Evolutionary conservation across 2,113 vertebrate species (phyloP).

Genomic region (Saguinus imperator): DNA sequence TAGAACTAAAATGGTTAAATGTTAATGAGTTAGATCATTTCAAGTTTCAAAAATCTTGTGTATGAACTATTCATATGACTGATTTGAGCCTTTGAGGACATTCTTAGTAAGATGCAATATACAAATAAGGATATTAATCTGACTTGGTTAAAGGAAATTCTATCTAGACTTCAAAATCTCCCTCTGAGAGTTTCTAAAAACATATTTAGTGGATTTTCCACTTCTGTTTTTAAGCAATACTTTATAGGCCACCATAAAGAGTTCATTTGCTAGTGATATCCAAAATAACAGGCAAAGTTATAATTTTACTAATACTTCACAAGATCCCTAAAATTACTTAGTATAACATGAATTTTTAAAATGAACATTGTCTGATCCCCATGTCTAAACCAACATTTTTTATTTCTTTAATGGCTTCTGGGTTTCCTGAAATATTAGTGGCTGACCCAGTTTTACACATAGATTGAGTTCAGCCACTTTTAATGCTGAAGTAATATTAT

Average conservation of each 20-base stretch:
- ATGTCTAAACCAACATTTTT: constrained; percentile 57
- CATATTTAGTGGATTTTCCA: background rate
- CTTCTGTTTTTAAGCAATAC: constrained; percentile 30
- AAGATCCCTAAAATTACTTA: constrained; percentile 67
- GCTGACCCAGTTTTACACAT: constrained; percentile 75
- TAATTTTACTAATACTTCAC: constrained; percentile 25
- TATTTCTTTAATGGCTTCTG: constrained; percentile 69
- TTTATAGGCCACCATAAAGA: background rate
- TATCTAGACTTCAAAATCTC: background rate
- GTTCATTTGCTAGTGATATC: background rate
- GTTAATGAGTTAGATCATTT: background rate
- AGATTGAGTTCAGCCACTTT: constrained; percentile 66
- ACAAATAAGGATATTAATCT: background rate
- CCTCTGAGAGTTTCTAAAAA: constrained; percentile 42
- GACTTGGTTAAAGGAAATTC: background rate
- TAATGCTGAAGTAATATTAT: constrained; percentile 72
- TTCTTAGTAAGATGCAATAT: background rate
- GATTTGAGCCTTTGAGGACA: background rate
- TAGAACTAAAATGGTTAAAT: background rate
- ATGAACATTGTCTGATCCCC: constrained; percentile 69
- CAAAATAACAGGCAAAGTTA: constrained; percentile 1
- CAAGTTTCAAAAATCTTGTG: background rate
- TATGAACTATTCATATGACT: background rate
- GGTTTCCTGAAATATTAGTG: constrained; percentile 32
- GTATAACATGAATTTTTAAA: constrained; percentile 44